Evolutionary conservation across 2,888 invertebrate genomes (phyloP), one percentile per base, ranked within the genome.

Genomic region (Spisula solida): DNA sequence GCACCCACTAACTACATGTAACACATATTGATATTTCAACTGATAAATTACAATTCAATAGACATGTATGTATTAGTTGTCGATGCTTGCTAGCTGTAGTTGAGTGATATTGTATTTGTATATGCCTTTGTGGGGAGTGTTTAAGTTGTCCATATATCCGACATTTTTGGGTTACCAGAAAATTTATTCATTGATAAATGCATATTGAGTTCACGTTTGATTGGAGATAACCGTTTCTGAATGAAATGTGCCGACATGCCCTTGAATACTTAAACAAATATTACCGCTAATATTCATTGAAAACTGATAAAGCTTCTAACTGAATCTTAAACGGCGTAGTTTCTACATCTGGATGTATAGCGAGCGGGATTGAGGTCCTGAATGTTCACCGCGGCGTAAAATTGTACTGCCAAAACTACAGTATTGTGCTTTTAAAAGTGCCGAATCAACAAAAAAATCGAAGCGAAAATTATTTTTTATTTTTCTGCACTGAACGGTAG

Each of bases 161-260:
- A 80, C 85, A 90, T 90, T 66, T 88, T 86, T 90, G 55, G 88
- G 90, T 90, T 86, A 82, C 90, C 85, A 90, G 78, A 66, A 70
- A 88, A 83, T 56, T 51, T 75, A 90, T 90, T 88, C 90, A 90
- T 90, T 90, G 90, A 90, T 90, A 90, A 90, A 90, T 87, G 84
- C 48, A 75, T 75, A 83, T 83, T 87, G 60, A 82, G 82, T 29
- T 29, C 60, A 56, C 34, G 34, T 82, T 82, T 82, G 55, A 80
- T 48, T 34, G 82, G 80, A 79, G 85, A 78, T 86, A 78, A 81
- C 29, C 48, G 78, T 82, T 86, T 90, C 87, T 90, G 82, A 90
- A 90, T 90, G 90, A 85, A 90, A 66, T 81, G 41, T 41, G 82
- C 48, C 88, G 75, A 81, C 70, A 82, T 90, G 90, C 60, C 89